Evolutionary conservation across 2,113 vertebrate genomes (phyloP), one percentile per base, ranked within the genome.

Genomic region (Salvelinus namaycush): DNA sequence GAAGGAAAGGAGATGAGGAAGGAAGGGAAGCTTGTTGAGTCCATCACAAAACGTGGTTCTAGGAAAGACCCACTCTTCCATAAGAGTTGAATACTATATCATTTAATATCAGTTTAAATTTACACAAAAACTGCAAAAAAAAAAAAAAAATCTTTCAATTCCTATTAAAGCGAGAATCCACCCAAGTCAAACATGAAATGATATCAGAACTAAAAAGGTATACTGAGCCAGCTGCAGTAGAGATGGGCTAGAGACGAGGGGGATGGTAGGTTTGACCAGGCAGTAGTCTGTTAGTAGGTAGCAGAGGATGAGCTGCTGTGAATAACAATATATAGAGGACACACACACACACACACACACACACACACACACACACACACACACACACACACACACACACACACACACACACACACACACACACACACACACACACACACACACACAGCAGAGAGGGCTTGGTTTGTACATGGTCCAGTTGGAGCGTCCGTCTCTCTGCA

Each of bases 271-370:
- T 20, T 59, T 60, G 3, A 20, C 57, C 20, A 60, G 59, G 22
- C 18, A 34, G n/a, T 59, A 18, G 54, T 60, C 27, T 20, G 54
- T 39, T 73, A 44, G 20, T 64, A 44, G 24, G 66, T 54, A 76
- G 80, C 85, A 66, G 67, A 57, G 62, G 57, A 79, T 75, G 74
- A 71, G 49, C 29, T 76, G 76, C 39, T 81, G 51, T 72, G 79
- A 16, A 48, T 68, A 74, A 84, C 29, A 4, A 66, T 11, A 26
- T 1, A 65, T 0, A 26, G 3, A n/a, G n/a, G 18, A 24, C 24
- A 24, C 24, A 24, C 24, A 24, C 24, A 24, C 24, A 24, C 24
- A 24, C 24, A 24, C 24, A 24, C 24, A 24, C 24, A 24, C 24
- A 24, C 24, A 24, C 24, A 24, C 27, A 29, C 60, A 74, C 73